These are phyloP conservation scores for Abrostola triplasia DNA, from an alignment of 2,888 invertebrate genomes.

Conservation along the genomic window DNA sequence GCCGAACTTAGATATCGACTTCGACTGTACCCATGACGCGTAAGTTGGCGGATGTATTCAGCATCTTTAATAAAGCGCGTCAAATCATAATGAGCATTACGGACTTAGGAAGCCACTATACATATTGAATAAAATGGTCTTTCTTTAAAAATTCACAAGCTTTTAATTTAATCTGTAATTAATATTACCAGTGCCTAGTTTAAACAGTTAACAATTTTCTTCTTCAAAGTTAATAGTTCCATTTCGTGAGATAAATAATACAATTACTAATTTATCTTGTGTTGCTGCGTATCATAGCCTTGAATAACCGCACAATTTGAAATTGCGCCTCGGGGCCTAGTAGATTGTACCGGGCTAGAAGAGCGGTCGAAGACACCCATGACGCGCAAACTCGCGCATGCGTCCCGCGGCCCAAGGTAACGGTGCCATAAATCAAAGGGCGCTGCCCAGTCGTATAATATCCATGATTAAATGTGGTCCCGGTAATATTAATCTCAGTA, in stretches of 20 bases:
- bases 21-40: not conserved
- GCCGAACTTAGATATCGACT: no score
- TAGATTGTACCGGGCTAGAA: not conserved
- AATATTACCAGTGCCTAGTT: no score
- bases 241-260: no score
- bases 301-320: not conserved
- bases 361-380: constrained; percentile 7
- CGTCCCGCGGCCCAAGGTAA: constrained; percentile 6
- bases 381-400: constrained; percentile 7
- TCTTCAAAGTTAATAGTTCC: no score
- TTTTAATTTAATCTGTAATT: not conserved
- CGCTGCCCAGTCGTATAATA: no score
- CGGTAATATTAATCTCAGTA: no score
- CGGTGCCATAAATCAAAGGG: not conserved
- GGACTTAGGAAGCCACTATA: no score
- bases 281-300: not conserved
- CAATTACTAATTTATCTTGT: no score
- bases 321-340: no score
- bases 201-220: no score
- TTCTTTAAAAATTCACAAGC: not conserved
- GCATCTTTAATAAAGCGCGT: not conserved
- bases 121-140: no score
- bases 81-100: not conserved
- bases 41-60: not conserved
- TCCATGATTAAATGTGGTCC: no score